Conservation (phyloP, 2,888 invertebrate species). For the Tetropium fuscum region DNA sequence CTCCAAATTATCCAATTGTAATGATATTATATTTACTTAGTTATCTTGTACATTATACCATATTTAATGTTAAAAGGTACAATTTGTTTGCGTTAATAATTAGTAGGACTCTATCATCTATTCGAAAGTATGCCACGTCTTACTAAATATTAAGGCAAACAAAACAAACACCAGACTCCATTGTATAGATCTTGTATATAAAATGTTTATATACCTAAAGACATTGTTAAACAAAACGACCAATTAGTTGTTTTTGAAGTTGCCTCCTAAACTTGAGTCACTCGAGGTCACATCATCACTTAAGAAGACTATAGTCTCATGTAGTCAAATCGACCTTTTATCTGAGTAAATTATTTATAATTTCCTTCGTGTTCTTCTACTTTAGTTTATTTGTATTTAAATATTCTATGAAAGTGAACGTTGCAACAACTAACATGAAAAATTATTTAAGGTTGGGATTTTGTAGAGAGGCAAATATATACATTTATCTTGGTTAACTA, state of each 20-base stretch:
- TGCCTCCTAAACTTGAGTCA: constrained; percentile 1
- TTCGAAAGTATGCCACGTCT: constrained; percentile 2
- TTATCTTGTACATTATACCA: constrained; percentile 58
- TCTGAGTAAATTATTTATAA: no score
- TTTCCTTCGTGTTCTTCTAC: no score
- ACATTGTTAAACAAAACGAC: constrained; percentile 37
- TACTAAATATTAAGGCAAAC: constrained; percentile 41
- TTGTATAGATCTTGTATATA: constrained; percentile 52
- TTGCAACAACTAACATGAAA: no score
- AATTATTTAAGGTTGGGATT: no score
- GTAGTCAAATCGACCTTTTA: no score
- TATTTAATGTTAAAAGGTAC: constrained; percentile 50
- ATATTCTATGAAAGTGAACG: no score
- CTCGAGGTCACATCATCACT: constrained; percentile 5
- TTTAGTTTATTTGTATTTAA: no score
- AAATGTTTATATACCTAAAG: constrained; percentile 44
- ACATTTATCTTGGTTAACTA: no score
- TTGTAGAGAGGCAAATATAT: no score
- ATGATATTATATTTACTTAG: constrained; percentile 40
- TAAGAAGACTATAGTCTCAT: no score
- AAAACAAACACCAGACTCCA: constrained; percentile 35
- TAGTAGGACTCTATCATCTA: constrained; percentile 18
- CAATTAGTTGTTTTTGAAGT: constrained; percentile 18
- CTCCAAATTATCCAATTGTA: constrained; percentile 40
- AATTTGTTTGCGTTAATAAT: constrained; percentile 31